phyloP scores from a whole-genome alignment of 2,888 invertebrate species.

The Campopleginae sp. region DNA sequence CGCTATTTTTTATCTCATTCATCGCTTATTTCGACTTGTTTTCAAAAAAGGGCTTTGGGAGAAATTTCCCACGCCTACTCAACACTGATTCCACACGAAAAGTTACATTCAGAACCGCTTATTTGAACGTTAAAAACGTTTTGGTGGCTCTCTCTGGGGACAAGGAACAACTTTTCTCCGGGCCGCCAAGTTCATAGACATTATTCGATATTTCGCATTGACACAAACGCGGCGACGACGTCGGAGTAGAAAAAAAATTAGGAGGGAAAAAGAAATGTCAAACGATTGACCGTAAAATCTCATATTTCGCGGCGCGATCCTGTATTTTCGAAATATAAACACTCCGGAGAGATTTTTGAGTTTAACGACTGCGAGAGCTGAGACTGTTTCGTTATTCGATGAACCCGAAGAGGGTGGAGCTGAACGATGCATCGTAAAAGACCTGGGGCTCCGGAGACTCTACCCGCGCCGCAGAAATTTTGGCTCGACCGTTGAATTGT shows the following conservation, averaged over 20 bases:
- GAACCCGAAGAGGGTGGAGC: constrained; percentile 35
- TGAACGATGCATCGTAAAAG: constrained; percentile 62
- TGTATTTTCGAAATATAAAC: constrained; percentile 60
- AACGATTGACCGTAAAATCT: constrained; percentile 52
- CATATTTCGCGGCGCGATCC: constrained; percentile 54
- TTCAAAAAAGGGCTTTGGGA: too few species aligned
- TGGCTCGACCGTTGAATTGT: constrained; percentile 40
- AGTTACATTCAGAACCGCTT: too few species aligned
- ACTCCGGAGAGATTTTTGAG: constrained; percentile 18
- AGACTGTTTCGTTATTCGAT: constrained; percentile 54
- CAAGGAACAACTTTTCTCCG: constrained; percentile 41
- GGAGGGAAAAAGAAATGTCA: constrained; percentile 14
- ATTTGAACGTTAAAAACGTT: not conserved
- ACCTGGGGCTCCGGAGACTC: constrained; percentile 5
- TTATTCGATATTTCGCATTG: constrained; percentile 1
- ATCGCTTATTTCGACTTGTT: too few species aligned
- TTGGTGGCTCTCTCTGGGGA: not conserved
- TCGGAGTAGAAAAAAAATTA: not conserved
- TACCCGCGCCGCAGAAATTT: constrained; percentile 29
- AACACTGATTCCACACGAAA: too few species aligned
- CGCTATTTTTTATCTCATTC: not conserved
- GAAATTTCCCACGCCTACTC: too few species aligned
- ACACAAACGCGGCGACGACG: not conserved
- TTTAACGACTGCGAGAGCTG: constrained; percentile 57
- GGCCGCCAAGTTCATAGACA: not conserved